Evolutionary conservation across 2,888 invertebrate species (phyloP), one percentile per base, ranked within the genome.

Genomic region (Papilio demoleus): DNA sequence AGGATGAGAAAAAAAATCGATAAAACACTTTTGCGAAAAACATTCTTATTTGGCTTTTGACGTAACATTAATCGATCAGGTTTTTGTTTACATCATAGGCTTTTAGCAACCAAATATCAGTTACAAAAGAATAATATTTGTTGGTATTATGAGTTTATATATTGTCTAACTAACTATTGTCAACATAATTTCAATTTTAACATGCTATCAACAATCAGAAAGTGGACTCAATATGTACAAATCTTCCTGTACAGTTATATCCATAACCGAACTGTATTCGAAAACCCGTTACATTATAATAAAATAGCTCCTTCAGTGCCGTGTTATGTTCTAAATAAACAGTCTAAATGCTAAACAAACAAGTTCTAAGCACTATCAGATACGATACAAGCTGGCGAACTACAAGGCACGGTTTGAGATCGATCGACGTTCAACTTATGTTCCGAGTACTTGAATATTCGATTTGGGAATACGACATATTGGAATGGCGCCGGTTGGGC

Each of bases 391-490:
- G 34, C 50, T 19, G 34, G 12, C 27, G 27, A 12, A 11, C 27
- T 50, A 65, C 27, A 27, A 27, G 53, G 27, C 27, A 38, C 40
- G 22, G 42, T 56, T 58, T 56, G 31, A 59, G 36, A 59, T 59
- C 34, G n/a, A 58, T 34, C 36, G 58, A 66, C 11, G 24, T 60
- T 47, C 60, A 60, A 66, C 53, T 27, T 60, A 47, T 45, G 58
- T 65, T 12, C 60, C 6, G 59, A 27, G 47, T 36, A 66, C 60
- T 59, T 66, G 47, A 59, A 60, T 66, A 66, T 47, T 66, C 34
- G 22, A 66, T 34, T 40, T 42, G 14, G 36, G 59, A 59, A 24
- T 66, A 40, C 40, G 34, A 42, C 40, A 31, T 56, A 56, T 65
- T 12, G 27, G 27, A 27, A 53, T 27, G 53, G 14, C 24, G n/a